Evolutionary conservation across 2,797 vertebrate genomes (phyloP).

Genomic region (Cuculus canorus): DNA sequence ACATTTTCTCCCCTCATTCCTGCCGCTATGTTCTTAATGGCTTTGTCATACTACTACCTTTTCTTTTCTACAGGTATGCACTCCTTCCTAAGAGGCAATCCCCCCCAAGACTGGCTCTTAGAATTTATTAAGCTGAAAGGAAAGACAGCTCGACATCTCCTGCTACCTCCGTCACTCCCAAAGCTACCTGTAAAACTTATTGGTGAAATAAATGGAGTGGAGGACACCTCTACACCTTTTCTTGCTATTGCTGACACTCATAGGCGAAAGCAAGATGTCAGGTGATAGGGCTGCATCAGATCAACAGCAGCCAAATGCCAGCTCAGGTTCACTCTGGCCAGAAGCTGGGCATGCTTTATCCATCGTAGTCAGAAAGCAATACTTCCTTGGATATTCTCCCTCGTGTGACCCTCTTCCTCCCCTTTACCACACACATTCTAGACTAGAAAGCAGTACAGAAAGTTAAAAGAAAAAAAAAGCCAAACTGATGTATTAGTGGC

Average conservation of each 20-base stretch:
- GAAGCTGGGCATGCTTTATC: not conserved
- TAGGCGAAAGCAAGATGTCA: fast-evolving
- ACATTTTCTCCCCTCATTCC: not conserved
- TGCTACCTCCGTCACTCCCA: not conserved
- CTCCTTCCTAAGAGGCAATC: not conserved
- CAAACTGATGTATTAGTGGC: not conserved
- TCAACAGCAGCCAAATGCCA: not conserved
- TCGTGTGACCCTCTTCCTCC: not conserved
- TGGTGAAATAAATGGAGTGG: not conserved
- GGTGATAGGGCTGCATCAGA: not conserved
- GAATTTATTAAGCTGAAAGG: not conserved
- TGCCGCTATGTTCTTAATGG: not conserved
- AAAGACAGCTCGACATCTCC: not conserved
- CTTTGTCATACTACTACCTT: not conserved
- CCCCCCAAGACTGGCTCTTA: not conserved
- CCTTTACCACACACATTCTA: not conserved
- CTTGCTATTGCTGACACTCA: not conserved
- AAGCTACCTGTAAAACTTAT: not conserved
- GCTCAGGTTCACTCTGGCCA: not conserved
- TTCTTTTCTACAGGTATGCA: not conserved
- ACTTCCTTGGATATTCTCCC: not conserved
- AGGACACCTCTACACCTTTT: fast-evolving
- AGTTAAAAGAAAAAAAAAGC: not conserved
- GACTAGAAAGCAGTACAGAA: not conserved
- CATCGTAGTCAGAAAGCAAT: not conserved